Percentiles rank a stretch among this genome's conserved stretches.
Conservation (phyloP, 2,113 vertebrate species). For the Mobula birostris region DNA sequence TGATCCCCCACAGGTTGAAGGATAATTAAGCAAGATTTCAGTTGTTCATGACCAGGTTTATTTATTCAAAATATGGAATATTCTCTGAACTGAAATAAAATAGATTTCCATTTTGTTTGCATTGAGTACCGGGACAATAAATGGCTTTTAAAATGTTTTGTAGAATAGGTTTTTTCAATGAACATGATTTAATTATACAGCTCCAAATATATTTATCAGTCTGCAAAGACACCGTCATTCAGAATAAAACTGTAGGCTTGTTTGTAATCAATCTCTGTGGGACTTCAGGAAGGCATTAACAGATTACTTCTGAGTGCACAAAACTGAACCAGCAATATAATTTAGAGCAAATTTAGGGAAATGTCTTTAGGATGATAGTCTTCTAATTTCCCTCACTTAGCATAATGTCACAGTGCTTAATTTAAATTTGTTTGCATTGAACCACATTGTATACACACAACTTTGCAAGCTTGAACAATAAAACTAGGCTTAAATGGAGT, state of each 20-base stretch:
- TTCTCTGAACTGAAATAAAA: neutral
- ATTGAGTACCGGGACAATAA: neutral
- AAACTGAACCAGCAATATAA: neutral
- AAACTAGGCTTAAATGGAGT: too few species aligned
- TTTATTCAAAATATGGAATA: neutral
- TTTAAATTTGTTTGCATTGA: too few species aligned
- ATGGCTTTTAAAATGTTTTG: neutral
- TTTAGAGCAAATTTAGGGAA: neutral
- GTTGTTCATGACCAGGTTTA: neutral
- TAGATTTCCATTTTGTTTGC: neutral
- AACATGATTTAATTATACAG: slow-evolving; percentile 11
- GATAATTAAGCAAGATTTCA: neutral
- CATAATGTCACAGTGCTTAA: too few species aligned
- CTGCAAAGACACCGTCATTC: neutral
- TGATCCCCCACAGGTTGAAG: neutral
- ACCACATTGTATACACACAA: too few species aligned
- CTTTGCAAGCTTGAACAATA: too few species aligned
- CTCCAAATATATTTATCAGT: neutral
- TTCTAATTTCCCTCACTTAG: too few species aligned
- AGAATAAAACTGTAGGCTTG: neutral
- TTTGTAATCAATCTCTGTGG: neutral
- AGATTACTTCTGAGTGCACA: neutral
- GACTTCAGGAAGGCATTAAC: neutral
- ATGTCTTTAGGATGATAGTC: neutral
- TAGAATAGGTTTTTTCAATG: neutral